phyloP scores from a whole-genome alignment of 2,888 invertebrate species.

The Eustalomyia histrio region DNA sequence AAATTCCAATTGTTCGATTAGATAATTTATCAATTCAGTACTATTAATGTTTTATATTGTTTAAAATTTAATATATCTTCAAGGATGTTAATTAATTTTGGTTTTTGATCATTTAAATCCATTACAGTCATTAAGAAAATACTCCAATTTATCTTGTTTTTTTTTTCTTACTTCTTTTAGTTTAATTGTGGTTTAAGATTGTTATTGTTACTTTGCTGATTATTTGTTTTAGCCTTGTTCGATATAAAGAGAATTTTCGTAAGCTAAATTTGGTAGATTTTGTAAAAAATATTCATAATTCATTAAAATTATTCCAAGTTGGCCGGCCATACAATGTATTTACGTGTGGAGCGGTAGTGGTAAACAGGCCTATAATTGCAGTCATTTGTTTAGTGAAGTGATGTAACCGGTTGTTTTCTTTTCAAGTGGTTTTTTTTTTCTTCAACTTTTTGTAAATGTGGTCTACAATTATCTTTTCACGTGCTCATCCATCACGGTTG shows the following conservation, averaged over 20 bases:
- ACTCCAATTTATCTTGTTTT: conserved; percentile 42
- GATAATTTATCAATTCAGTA: not conserved
- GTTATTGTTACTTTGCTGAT: conserved; percentile 3
- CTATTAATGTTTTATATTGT: conserved; percentile 23
- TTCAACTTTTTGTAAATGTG: conserved; percentile 4
- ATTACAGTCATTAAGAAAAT: conserved; percentile 22
- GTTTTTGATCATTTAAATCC: conserved; percentile 17
- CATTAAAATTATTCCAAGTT: not conserved
- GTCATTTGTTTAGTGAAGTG: conserved; percentile 18
- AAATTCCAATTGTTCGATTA: too few relatives aligned
- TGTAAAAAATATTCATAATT: not conserved
- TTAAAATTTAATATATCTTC: conserved; percentile 19
- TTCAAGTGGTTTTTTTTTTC: not conserved
- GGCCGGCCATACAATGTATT: conserved; percentile 12
- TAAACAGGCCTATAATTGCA: conserved; percentile 10
- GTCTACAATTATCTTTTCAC: conserved; percentile 22
- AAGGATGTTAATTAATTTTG: conserved; percentile 29
- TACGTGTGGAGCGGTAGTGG: not conserved
- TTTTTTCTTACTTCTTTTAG: not conserved
- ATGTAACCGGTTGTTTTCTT: conserved; percentile 2
- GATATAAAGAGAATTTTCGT: conserved; percentile 30
- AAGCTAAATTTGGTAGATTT: conserved; percentile 1
- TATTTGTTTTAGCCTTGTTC: conserved; percentile 37
- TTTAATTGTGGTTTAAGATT: conserved; percentile 13
- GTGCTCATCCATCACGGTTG: not conserved